Conservation (phyloP, 2,888 invertebrate genomes). For the Proisotoma minuta region DNA sequence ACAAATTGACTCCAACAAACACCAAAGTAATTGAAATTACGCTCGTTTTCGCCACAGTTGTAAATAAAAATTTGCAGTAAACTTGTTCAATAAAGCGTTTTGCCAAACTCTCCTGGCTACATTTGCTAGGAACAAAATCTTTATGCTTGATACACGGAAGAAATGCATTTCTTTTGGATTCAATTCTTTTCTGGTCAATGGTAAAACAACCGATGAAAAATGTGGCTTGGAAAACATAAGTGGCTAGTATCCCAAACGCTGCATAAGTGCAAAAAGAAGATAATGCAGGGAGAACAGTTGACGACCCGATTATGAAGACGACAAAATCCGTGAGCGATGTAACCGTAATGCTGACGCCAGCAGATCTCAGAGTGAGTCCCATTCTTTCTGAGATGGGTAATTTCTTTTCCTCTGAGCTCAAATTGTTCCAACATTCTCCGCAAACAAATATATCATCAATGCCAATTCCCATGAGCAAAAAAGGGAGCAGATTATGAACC, state of each 20-base stretch:
- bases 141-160: conserved; percentile 63
- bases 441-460: conserved; percentile 84
- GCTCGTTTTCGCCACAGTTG: conserved; percentile 50
- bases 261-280: conserved; percentile 79
- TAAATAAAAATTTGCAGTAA: conserved; percentile 49
- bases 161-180: conserved; percentile 61
- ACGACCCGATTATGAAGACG: conserved; percentile 44
- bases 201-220: conserved; percentile 76
- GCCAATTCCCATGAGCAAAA: conserved; percentile 71
- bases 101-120: conserved; percentile 48
- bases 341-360: conserved; percentile 76
- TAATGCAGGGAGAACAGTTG: conserved; percentile 62
- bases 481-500: conserved; percentile 74
- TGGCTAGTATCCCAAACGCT: conserved; percentile 68
- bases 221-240: conserved; percentile 71
- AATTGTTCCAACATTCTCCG: conserved; percentile 69
- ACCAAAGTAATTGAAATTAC: conserved; percentile 48
- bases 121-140: conserved; percentile 49
- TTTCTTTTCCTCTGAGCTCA: conserved; percentile 41
- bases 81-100: conserved; percentile 49
- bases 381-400: conserved; percentile 60
- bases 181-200: conserved; percentile 64
- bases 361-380: conserved; percentile 68
- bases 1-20: conserved; percentile 49
- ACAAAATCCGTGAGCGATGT: conserved; percentile 60